phyloP scores from a whole-genome alignment of 2,797 vertebrate genomes.

The Coilia nasus region DNA sequence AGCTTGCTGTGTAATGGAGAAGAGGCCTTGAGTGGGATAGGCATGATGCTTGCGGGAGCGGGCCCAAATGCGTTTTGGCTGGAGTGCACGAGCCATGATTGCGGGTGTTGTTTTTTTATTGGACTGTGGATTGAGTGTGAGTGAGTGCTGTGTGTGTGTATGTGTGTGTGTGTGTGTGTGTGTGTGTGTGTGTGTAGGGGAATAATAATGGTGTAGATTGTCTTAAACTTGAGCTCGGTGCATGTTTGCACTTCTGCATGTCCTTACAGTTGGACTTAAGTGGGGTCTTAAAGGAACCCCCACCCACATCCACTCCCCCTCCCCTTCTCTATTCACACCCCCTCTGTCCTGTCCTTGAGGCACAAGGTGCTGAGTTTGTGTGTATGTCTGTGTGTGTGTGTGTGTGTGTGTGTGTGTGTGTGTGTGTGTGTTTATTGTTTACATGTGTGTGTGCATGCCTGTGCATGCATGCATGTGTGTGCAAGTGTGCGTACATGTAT shows the following conservation, averaged over 20 bases:
- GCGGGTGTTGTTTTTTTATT: constrained; percentile 13
- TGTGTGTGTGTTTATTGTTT: no score
- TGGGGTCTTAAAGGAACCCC: not conserved
- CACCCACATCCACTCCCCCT: not conserved
- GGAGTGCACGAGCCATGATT: not conserved
- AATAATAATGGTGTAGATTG: not conserved
- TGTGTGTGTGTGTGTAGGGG: not conserved
- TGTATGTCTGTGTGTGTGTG: no score
- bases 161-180: no score
- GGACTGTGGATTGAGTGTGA: not conserved
- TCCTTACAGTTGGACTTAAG: constrained; percentile 13
- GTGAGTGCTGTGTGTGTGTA: not conserved
- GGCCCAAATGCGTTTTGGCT: not conserved
- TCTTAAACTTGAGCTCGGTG: not conserved
- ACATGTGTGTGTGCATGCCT: no score
- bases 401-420: no score
- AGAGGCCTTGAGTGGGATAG: not conserved
- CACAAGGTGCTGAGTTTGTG: not conserved
- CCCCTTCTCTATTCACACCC: not conserved
- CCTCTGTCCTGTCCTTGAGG: not conserved
- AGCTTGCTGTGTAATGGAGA: constrained; percentile 8
- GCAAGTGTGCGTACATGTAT: no score
- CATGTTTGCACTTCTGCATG: constrained; percentile 15
- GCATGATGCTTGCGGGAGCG: not conserved
- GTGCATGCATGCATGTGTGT: no score